Evolutionary conservation across 53 echinoderm and acorn worm genomes (phyloP).

Genomic region (Echinometra lucunter): DNA sequence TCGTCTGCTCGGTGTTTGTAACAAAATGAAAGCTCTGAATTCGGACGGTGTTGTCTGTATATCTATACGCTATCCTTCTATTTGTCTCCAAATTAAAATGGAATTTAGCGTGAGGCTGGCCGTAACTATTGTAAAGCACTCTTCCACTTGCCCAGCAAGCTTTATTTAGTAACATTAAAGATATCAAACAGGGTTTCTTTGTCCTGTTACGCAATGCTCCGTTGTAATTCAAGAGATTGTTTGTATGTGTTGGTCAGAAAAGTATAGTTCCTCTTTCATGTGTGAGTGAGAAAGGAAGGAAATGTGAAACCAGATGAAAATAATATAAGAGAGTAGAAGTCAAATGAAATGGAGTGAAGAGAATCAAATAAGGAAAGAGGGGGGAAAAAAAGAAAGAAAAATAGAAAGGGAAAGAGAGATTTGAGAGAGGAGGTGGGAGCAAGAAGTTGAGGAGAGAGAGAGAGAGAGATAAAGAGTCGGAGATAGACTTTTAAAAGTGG

Average conservation of each 20-base stretch:
- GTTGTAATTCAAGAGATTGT: not conserved
- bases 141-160: conserved; percentile 27
- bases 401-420: not conserved
- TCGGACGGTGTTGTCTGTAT: not conserved
- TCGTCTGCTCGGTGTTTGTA: not conserved
- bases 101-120: conserved; percentile 2
- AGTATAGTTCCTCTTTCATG: not conserved
- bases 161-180: not conserved
- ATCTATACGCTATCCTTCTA: not conserved
- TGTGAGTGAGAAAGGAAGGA: not conserved
- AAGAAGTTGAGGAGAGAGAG: not conserved
- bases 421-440: not conserved
- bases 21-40: not conserved
- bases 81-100: not conserved
- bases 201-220: not conserved
- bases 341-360: no score
- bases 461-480: not conserved
- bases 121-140: not conserved
- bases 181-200: conserved; percentile 8
- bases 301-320: not conserved
- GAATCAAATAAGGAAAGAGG: no score
- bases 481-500: not conserved
- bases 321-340: not conserved
- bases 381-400: not conserved
- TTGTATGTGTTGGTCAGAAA: not conserved